Percentiles rank a stretch among this genome's conserved stretches.
Conservation (phyloP, 35 echinoderm and acorn worm genomes). For the Ophiothrix spiculata region DNA sequence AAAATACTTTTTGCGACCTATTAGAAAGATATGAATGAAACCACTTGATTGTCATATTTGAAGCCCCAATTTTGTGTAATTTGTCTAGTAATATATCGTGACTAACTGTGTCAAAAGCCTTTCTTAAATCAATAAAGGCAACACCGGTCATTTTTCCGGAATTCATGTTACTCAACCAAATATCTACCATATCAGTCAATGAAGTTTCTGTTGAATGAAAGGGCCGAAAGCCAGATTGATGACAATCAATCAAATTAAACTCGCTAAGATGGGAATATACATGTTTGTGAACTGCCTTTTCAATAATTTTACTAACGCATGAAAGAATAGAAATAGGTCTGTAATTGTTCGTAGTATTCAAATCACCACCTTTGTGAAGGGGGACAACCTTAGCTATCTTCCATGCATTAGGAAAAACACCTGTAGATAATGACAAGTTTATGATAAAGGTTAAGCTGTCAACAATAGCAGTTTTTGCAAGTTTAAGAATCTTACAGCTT, state of each 20-base stretch:
- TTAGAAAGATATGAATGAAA: slow-evolving; percentile 19
- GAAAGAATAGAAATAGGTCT: neutral
- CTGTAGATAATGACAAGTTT: neutral
- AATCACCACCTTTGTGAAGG: neutral
- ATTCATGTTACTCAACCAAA: slow-evolving; percentile 16
- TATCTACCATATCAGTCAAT: slow-evolving; percentile 13
- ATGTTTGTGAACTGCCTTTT: slow-evolving; percentile 11
- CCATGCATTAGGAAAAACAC: slow-evolving; percentile 7
- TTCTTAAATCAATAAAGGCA: slow-evolving; percentile 14
- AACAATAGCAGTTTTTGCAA: neutral
- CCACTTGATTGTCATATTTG: neutral
- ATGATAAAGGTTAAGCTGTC: neutral
- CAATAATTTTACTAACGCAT: neutral
- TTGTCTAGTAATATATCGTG: slow-evolving; percentile 8
- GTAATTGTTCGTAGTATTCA: neutral
- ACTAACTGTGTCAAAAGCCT: slow-evolving; percentile 26
- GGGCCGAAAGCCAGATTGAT: slow-evolving; percentile 17
- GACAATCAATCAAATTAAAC: neutral
- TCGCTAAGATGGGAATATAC: slow-evolving; percentile 3
- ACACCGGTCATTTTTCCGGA: slow-evolving; percentile 13
- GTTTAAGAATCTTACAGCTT: neutral
- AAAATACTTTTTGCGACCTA: neutral
- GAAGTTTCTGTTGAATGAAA: slow-evolving; percentile 22
- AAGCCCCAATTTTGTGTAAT: slow-evolving; percentile 6
- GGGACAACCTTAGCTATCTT: neutral